phyloP scores from a whole-genome alignment of 2,113 vertebrate species.

The Phoxinus phoxinus region DNA sequence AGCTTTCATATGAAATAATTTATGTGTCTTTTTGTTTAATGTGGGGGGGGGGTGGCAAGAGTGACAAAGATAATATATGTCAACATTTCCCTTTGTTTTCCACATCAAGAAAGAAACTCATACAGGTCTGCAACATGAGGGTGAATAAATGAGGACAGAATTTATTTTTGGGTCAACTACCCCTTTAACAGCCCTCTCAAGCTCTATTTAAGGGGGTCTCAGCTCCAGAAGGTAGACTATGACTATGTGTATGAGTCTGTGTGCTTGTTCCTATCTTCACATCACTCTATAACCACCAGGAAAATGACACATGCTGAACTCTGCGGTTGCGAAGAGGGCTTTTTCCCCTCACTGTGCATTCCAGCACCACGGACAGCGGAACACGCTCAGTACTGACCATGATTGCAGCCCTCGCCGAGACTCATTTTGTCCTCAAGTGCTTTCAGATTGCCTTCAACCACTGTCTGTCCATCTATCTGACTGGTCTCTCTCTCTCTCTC shows the following conservation, averaged over 20 bases:
- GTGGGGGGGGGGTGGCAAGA: no score
- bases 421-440: conserved; percentile 50
- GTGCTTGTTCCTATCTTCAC: conserved; percentile 38
- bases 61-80: not conserved
- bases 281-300: conserved; percentile 47
- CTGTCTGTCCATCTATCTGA: conserved; percentile 43
- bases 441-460: conserved; percentile 49
- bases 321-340: conserved; percentile 19
- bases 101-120: not conserved
- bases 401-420: conserved; percentile 50
- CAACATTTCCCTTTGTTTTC: not conserved
- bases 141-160: not conserved
- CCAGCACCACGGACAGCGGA: conserved; percentile 46
- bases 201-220: conserved; percentile 6
- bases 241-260: conserved; percentile 25
- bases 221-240: conserved; percentile 11
- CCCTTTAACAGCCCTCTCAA: not conserved
- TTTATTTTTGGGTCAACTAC: not conserved
- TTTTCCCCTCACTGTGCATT: conserved; percentile 30
- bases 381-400: conserved; percentile 41
- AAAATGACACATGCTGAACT: conserved; percentile 51
- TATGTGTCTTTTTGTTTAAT: not conserved
- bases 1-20: no score
- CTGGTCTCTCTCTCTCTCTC: conserved; percentile 40
- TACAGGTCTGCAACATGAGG: not conserved